phyloP scores from a whole-genome alignment of 2,797 vertebrate genomes.

The Falco concolor region DNA sequence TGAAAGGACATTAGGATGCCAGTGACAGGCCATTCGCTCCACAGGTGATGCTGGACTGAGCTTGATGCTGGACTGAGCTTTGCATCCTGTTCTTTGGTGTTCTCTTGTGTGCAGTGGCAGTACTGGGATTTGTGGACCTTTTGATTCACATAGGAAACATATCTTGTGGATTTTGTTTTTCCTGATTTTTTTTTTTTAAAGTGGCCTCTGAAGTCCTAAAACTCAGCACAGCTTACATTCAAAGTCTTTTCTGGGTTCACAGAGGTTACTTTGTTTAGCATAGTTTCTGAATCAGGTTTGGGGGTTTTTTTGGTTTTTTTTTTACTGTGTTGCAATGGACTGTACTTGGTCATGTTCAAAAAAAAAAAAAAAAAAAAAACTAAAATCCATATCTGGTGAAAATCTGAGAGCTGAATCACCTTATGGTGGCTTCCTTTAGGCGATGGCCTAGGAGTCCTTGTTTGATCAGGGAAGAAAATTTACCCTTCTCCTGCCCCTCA shows the following conservation, averaged over 20 bases:
- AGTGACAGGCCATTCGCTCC: accelerated
- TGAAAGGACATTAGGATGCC: background rate
- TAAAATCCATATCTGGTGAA: background rate
- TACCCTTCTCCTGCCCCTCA: background rate
- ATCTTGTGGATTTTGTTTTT: background rate
- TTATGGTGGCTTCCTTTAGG: background rate
- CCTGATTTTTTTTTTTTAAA: background rate
- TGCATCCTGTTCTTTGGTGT: background rate
- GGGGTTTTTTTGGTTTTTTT: no score
- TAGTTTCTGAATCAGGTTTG: background rate
- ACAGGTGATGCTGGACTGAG: background rate
- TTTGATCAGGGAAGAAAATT: background rate
- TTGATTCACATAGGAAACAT: background rate
- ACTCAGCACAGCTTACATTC: background rate
- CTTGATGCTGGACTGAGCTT: background rate
- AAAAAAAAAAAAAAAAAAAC: no score
- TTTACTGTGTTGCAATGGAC: background rate
- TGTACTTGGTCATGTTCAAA: background rate
- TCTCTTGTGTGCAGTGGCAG: background rate
- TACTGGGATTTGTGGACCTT: background rate
- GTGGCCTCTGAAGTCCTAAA: background rate
- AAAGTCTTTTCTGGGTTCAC: background rate
- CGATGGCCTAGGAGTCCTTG: background rate
- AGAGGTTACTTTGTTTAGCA: background rate
- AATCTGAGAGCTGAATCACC: background rate